phyloP scores from a whole-genome alignment of 2,113 vertebrate genomes.

The Psilopogon haemacephalus region DNA sequence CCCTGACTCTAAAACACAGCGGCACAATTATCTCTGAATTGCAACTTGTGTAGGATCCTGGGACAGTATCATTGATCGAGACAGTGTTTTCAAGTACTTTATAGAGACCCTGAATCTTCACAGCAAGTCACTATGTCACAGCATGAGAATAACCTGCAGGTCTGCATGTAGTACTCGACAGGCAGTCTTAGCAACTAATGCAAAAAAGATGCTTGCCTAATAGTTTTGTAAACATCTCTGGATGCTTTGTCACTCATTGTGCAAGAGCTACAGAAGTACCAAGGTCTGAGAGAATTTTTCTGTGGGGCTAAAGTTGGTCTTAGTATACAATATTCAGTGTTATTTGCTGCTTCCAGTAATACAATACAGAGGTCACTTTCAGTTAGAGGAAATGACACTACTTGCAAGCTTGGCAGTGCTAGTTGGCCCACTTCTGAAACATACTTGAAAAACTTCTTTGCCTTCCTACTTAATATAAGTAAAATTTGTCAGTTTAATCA shows the following conservation, averaged over 20 bases:
- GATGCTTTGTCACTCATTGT: neutral
- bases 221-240: neutral
- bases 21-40: neutral
- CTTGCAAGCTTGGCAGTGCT: neutral
- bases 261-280: neutral
- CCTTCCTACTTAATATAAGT: neutral
- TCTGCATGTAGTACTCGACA: fast-evolving
- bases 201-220: neutral
- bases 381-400: neutral
- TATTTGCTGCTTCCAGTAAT: conserved; percentile 1
- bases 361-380: neutral
- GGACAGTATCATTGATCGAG: neutral
- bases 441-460: neutral
- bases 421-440: neutral
- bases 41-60: neutral
- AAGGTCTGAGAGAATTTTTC: neutral
- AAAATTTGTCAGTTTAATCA: neutral
- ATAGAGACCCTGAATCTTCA: neutral
- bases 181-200: neutral
- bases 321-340: neutral
- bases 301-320: neutral
- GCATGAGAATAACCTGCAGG: neutral
- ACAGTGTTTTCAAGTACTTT: neutral
- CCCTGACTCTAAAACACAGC: neutral
- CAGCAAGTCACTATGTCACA: neutral